Evolutionary conservation across 2,888 invertebrate genomes (phyloP), one percentile per base, ranked within the genome.

Genomic region (Cataglyphis cursor): DNA sequence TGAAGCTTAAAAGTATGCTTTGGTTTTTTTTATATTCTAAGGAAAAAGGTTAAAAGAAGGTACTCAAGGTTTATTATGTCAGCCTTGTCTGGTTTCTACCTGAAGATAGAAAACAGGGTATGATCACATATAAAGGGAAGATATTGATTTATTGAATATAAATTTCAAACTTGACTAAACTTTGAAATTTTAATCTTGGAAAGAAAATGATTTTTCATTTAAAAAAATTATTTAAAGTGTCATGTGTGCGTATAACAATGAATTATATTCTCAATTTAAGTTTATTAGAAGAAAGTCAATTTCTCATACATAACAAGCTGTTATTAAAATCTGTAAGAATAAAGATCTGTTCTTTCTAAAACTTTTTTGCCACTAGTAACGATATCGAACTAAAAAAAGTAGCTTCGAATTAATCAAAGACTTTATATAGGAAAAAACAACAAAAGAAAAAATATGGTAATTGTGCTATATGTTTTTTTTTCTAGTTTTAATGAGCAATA

Each of bases 141-240:
- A 41, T 24, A 72, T 74, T 3, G 62, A 62, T 73, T 73, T 73
- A 59, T 73, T n/a, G 28, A 41, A 61, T 12, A 61, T 28, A 24
- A 41, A 28, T 61, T 73, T 61, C 28, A 44, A 73, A 61, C 28
- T 44, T 8, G 41, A 41, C 28, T 41, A 15, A 59, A 28, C 38
- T 18, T 72, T 57, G 12, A 61, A 24, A n/a, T 28, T 61, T 18
- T 54, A 44, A 70, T 41, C 9, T 44, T 28, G 12, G 0, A 0
- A 4, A 28, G 21, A n/a, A 72, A 41, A 73, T 3, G 31, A 31
- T 61, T 9, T 18, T 15, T 61, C n/a, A 31, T 61, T 31, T n/a
- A n/a, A 15, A 18, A 72, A 12, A 41, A 41, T 38, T 31, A n/a
- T 68, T 24, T 3, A 12, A 24, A 24, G 8, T 8, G 8, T n/a